phyloP scores from a whole-genome alignment of 2,888 invertebrate genomes.

The Drosophila affinis region DNA sequence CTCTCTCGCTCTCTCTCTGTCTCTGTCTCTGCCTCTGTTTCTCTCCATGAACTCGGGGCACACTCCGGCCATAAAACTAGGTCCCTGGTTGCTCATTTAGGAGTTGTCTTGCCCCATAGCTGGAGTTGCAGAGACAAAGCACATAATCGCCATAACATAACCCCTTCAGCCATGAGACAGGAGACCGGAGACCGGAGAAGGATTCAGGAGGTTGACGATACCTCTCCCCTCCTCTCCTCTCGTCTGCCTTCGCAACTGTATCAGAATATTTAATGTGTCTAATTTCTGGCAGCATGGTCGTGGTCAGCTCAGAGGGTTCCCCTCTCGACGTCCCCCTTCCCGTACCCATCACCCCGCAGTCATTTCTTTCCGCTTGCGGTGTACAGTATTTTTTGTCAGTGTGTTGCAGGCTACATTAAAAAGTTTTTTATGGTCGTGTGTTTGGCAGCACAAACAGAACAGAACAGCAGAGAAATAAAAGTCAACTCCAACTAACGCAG shows the following conservation, averaged over 20 bases:
- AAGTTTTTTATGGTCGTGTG: slow-evolving; percentile 68
- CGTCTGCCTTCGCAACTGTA: slow-evolving; percentile 27
- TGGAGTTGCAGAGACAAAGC: slow-evolving; percentile 34
- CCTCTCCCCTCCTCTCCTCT: neutral
- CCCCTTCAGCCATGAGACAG: slow-evolving; percentile 26
- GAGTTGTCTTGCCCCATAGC: slow-evolving; percentile 22
- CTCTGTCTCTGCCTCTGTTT: slow-evolving; percentile 12
- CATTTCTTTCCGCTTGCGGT: slow-evolving; percentile 8
- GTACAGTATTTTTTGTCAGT: slow-evolving; percentile 26
- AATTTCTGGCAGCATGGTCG: slow-evolving; percentile 59
- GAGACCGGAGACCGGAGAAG: neutral
- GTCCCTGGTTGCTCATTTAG: slow-evolving; percentile 66
- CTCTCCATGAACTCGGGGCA: slow-evolving; percentile 33
- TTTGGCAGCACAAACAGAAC: slow-evolving; percentile 55
- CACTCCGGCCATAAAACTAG: slow-evolving; percentile 53
- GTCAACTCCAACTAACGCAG: slow-evolving; percentile 49
- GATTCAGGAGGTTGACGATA: neutral
- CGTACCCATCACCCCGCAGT: neutral
- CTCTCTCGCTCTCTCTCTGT: slow-evolving; percentile 21
- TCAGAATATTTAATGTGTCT: slow-evolving; percentile 58
- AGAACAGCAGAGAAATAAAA: slow-evolving; percentile 48
- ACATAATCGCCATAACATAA: slow-evolving; percentile 49
- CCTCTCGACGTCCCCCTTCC: no score
- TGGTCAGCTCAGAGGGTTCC: slow-evolving; percentile 22
- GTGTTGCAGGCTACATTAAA: slow-evolving; percentile 57